These are phyloP conservation scores for Accipiter cooperii DNA, from an alignment of 2,113 vertebrate genomes.

Conservation along the genomic window DNA sequence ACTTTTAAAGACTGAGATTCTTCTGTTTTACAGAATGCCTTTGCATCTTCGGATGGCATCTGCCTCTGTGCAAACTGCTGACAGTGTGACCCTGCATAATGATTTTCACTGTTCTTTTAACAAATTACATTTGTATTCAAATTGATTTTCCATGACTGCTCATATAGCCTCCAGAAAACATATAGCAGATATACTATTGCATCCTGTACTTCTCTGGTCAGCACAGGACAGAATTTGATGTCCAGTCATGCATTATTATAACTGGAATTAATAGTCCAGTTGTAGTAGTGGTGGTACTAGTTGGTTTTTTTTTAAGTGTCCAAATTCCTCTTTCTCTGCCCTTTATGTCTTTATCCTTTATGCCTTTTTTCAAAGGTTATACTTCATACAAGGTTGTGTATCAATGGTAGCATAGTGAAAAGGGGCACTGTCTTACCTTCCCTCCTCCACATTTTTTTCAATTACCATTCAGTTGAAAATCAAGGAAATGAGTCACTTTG, in stretches of 20 bases:
- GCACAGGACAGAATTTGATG: neutral
- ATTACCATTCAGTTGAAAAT: neutral
- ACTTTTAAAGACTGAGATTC: neutral
- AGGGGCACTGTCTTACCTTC: neutral
- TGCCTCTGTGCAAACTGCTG: neutral
- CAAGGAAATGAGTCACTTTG: neutral
- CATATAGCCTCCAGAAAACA: neutral
- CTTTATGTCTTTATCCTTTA: neutral
- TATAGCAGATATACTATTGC: neutral
- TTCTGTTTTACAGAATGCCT: neutral
- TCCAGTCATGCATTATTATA: neutral
- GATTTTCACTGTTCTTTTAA: conserved; percentile 50
- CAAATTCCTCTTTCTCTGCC: neutral
- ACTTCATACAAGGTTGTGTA: neutral
- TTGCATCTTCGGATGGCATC: neutral
- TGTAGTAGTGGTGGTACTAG: neutral
- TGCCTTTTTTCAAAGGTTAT: neutral
- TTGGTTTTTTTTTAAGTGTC: neutral
- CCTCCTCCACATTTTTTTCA: neutral
- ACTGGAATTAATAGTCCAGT: neutral
- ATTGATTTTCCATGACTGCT: conserved; percentile 39
- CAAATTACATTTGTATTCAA: conserved; percentile 54
- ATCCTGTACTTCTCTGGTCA: neutral
- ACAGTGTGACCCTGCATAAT: conserved; percentile 30
- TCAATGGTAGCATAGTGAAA: neutral